Conservation (phyloP, 2,888 invertebrate genomes). For the Scaptomyza caliginosa region DNA sequence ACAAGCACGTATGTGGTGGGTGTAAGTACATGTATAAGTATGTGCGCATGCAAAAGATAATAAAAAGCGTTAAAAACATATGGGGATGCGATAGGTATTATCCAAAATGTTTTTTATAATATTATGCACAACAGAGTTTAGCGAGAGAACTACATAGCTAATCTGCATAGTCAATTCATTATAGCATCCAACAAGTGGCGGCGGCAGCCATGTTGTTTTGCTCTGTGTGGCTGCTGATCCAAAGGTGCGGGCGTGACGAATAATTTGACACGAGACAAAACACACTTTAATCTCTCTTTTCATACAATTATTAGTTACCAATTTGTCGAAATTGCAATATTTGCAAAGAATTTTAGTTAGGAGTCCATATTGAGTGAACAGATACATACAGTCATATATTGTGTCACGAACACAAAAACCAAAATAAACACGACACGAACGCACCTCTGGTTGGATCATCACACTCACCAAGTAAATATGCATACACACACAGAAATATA, state of each 20-base stretch:
- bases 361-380: constrained; percentile 1
- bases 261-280: constrained; percentile 34
- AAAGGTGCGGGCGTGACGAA: constrained; percentile 56
- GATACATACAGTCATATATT: constrained; percentile 24
- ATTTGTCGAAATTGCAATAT: not conserved
- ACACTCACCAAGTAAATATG: constrained; percentile 54
- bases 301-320: not conserved
- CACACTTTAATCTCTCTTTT: constrained; percentile 10
- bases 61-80: constrained; percentile 7
- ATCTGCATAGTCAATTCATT: constrained; percentile 41
- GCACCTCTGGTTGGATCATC: constrained; percentile 59
- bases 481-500: constrained; percentile 34
- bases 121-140: constrained; percentile 2
- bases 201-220: constrained; percentile 82
- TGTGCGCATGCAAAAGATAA: constrained; percentile 14
- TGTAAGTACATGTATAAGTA: constrained; percentile 18
- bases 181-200: constrained; percentile 83
- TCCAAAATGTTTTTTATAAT: constrained; percentile 2
- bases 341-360: not conserved
- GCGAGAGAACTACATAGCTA: constrained; percentile 9
- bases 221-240: constrained; percentile 38
- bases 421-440: constrained; percentile 53
- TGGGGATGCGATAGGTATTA: constrained; percentile 45
- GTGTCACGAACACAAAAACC: constrained; percentile 43
- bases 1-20: constrained; percentile 16